These are phyloP conservation scores for Cyclophora albipunctata DNA, from an alignment of 2,888 invertebrate genomes.

Conservation along the genomic window DNA sequence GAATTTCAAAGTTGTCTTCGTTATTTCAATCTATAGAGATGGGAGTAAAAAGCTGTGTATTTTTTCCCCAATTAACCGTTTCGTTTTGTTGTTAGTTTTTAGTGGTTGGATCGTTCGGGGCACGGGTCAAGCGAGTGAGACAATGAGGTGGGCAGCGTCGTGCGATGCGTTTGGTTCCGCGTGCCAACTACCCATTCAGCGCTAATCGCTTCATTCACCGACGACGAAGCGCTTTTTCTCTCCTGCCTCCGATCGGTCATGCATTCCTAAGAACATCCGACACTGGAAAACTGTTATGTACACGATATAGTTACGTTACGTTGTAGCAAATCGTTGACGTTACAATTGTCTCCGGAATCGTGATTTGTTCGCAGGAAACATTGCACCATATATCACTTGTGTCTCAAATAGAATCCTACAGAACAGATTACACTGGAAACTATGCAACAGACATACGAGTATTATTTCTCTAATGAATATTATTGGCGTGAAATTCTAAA, in stretches of 20 bases:
- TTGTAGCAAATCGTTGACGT: conserved; percentile 39
- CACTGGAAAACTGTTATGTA: conserved; percentile 37
- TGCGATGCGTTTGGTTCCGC: conserved; percentile 61
- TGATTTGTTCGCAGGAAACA: neutral
- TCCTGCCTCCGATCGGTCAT: conserved; percentile 60
- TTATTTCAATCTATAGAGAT: conserved; percentile 27
- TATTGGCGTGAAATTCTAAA: too few species aligned
- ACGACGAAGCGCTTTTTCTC: conserved; percentile 59
- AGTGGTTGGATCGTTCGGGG: conserved; percentile 57
- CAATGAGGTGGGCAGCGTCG: conserved; percentile 56
- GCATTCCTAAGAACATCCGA: conserved; percentile 52
- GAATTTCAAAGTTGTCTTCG: conserved; percentile 16
- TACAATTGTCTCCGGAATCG: conserved; percentile 6
- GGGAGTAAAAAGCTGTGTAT: conserved; percentile 36
- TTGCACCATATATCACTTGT: too few species aligned
- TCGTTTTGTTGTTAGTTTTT: conserved; percentile 51
- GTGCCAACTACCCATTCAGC: conserved; percentile 66
- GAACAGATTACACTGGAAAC: too few species aligned
- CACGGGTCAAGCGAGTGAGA: conserved; percentile 73
- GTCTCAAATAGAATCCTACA: too few species aligned
- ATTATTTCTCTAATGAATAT: too few species aligned
- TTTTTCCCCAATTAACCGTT: conserved; percentile 62
- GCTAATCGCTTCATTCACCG: conserved; percentile 73
- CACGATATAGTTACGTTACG: conserved; percentile 34
- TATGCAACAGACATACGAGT: too few species aligned